Conservation (phyloP, 2,797 vertebrate genomes). For the Dryobates pubescens region DNA sequence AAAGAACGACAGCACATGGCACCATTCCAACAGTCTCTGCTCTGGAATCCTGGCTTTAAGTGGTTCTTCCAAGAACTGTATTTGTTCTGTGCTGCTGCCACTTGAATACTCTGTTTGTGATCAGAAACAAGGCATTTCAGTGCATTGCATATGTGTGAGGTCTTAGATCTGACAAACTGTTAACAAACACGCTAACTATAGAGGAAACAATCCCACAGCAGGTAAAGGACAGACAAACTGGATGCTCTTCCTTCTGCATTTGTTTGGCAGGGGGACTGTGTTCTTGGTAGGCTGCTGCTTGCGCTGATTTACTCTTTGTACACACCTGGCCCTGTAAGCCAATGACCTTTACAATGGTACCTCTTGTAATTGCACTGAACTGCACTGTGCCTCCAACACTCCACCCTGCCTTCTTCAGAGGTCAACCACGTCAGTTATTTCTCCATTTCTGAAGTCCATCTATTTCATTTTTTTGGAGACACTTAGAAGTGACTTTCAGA, state of each 20-base stretch:
- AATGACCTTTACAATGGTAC: not conserved
- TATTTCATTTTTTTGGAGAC: not conserved
- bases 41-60: slow-evolving; percentile 8
- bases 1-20: not conserved
- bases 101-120: not conserved
- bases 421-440: not conserved
- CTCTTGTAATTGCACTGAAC: not conserved
- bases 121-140: not conserved
- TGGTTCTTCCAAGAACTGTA: not conserved
- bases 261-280: not conserved
- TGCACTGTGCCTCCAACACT: not conserved
- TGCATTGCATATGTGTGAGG: not conserved
- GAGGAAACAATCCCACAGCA: not conserved
- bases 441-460: not conserved
- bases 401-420: not conserved
- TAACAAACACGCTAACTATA: not conserved
- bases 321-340: not conserved
- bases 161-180: not conserved
- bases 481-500: not conserved
- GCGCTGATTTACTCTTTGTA: not conserved
- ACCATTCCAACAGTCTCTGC: not conserved
- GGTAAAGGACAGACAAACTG: not conserved
- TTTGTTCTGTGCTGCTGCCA: not conserved
- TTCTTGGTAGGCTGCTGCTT: not conserved
- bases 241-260: not conserved